Percentiles rank a stretch among this genome's conserved stretches.
Conservation (phyloP, 2,113 vertebrate genomes). For the Tragelaphus scriptus region DNA sequence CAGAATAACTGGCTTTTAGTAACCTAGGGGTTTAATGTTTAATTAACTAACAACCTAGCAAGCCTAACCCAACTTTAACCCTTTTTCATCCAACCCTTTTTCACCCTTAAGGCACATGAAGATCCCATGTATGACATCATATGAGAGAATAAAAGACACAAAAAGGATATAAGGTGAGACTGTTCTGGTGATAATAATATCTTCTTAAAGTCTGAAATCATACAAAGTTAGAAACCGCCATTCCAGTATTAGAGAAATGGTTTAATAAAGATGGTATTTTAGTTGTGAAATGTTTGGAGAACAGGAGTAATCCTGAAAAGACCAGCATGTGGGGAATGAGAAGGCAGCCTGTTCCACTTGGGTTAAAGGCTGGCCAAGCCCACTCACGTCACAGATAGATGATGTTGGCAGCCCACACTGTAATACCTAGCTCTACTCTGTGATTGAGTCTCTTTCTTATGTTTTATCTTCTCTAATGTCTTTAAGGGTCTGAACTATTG, state of each 20-base stretch:
- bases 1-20: neutral
- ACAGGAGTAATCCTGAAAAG: neutral
- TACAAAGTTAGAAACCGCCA: neutral
- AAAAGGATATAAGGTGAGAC: conserved; percentile 91
- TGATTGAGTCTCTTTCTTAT: neutral
- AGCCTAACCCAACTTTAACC: neutral
- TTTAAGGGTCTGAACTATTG: neutral
- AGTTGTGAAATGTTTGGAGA: neutral
- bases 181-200: neutral
- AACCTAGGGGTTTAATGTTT: neutral
- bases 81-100: conserved; percentile 36
- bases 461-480: neutral
- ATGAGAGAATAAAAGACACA: conserved; percentile 91
- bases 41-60: neutral
- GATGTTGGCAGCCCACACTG: neutral
- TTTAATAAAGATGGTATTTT: neutral
- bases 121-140: conserved; percentile 97
- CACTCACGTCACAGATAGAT: neutral
- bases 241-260: neutral
- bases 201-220: neutral
- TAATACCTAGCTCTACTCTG: neutral
- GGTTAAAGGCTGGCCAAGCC: neutral
- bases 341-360: neutral
- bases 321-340: neutral
- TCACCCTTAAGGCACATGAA: conserved; percentile 89